Percentiles rank a stretch among this genome's conserved stretches.
Conservation (phyloP, 1,140 invertebrate genomes). For the Zaprionus ornatus region DNA sequence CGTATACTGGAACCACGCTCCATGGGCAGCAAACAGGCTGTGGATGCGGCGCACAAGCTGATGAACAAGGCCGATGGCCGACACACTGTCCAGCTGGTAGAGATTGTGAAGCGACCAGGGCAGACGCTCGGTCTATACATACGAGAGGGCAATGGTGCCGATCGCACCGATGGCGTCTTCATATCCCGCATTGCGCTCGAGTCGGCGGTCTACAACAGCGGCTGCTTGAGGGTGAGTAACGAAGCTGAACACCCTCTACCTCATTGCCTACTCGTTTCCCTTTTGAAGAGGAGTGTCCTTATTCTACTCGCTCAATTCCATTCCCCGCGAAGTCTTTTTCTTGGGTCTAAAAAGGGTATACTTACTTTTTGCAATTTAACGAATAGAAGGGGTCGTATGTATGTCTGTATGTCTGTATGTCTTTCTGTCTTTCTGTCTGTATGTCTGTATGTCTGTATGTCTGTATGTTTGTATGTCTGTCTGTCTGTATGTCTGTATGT, state of each 20-base stretch:
- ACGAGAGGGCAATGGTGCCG: conserved; percentile 97
- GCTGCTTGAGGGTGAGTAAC: conserved; percentile 91
- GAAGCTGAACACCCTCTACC: no score
- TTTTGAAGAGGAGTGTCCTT: neutral
- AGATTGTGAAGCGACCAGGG: conserved; percentile 99
- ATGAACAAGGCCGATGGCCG: conserved; percentile 85
- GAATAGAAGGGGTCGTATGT: no score
- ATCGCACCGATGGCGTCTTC: conserved; percentile 97
- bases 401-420: no score
- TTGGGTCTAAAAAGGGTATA: no score
- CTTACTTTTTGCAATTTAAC: no score
- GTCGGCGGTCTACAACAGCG: conserved; percentile 97
- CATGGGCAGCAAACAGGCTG: conserved; percentile 90
- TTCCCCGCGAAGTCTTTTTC: neutral
- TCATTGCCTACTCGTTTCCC: neutral
- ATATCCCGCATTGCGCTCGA: conserved; percentile 99
- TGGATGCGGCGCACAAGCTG: conserved; percentile 93
- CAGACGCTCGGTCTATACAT: conserved; percentile 99
- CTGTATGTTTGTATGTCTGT: no score
- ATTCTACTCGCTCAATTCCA: neutral
- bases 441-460: no score
- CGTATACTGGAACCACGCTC: conserved; percentile 93
- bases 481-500: no score
- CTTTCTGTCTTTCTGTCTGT: neutral
- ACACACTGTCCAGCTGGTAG: conserved; percentile 92